Conservation (phyloP, 2,888 invertebrate species). For the Drosophila multiciliata region DNA sequence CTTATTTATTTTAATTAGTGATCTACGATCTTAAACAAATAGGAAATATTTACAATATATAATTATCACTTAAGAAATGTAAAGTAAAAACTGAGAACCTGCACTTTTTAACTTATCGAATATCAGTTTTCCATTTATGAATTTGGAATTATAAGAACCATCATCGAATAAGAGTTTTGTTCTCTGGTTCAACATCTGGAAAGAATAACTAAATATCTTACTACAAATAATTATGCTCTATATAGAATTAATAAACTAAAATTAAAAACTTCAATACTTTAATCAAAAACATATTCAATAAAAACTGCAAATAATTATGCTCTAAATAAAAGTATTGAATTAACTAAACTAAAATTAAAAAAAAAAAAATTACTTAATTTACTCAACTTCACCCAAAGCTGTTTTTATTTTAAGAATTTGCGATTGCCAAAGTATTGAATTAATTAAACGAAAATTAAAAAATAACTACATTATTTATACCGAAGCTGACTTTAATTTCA, state of each 20-base stretch:
- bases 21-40: neutral
- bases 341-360: no score
- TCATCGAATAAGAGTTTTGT: neutral
- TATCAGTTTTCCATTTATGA: neutral
- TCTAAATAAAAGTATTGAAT: no score
- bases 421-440: neutral
- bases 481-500: neutral
- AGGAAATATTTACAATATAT: neutral
- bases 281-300: no score
- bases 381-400: no score
- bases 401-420: no score
- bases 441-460: neutral
- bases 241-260: neutral
- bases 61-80: neutral
- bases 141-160: neutral
- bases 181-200: neutral
- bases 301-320: no score
- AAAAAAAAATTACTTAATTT: no score
- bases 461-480: neutral
- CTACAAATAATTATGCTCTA: neutral
- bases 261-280: neutral
- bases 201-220: neutral
- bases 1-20: neutral
- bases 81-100: rapidly evolving
- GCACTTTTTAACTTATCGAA: neutral